phyloP scores from a whole-genome alignment of 2,888 invertebrate genomes.

The Himalopsyche tibetana region DNA sequence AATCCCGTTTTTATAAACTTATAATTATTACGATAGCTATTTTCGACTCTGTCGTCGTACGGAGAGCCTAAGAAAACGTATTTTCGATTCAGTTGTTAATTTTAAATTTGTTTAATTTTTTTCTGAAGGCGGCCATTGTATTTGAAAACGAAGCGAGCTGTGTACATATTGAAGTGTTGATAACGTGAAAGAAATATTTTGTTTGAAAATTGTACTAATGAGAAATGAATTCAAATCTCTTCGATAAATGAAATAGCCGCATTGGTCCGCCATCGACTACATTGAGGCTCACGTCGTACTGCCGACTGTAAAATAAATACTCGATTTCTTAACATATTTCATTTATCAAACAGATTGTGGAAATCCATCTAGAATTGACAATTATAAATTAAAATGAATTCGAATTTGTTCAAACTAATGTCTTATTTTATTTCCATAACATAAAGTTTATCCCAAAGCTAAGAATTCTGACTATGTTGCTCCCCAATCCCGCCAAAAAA shows the following conservation, averaged over 20 bases:
- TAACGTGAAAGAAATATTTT: constrained; percentile 42
- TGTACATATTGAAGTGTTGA: constrained; percentile 42
- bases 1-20: constrained; percentile 45
- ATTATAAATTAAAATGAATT: constrained; percentile 43
- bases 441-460: too few relatives aligned
- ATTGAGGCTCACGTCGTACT: not conserved
- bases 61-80: constrained; percentile 36
- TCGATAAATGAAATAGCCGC: constrained; percentile 25
- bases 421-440: constrained; percentile 3
- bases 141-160: constrained; percentile 40
- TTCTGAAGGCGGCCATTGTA: constrained; percentile 37
- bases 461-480: not conserved
- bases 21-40: constrained; percentile 28
- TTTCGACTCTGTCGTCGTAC: constrained; percentile 17
- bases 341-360: constrained; percentile 42
- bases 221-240: constrained; percentile 42
- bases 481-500: not conserved
- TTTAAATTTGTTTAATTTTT: constrained; percentile 39
- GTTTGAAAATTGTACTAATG: constrained; percentile 43
- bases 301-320: not conserved
- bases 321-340: not conserved
- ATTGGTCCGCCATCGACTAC: not conserved
- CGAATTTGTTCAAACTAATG: constrained; percentile 42
- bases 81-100: constrained; percentile 29
- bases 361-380: constrained; percentile 41